Evolutionary conservation across 2,888 invertebrate genomes (phyloP), one percentile per base, ranked within the genome.

Genomic region (Pammene fasciana): DNA sequence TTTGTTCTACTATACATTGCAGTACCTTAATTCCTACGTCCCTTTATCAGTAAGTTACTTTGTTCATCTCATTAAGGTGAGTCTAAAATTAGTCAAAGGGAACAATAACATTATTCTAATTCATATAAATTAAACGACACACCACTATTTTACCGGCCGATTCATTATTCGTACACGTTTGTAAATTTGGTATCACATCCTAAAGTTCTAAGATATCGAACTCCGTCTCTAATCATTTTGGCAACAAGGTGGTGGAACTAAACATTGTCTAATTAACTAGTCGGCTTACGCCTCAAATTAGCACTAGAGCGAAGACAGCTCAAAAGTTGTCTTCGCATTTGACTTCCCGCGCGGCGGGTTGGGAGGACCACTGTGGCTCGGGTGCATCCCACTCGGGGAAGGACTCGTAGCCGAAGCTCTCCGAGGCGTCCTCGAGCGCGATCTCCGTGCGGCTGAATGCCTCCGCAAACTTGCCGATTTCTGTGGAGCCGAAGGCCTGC

Each of bases 401-500:
- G 16, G 89, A 80, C 55, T 92, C 92, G 75, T 85, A 92, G 70
- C 85, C 76, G 79, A 88, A 91, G 72, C 80, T 78, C 52, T 86
- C 82, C 18, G 57, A 26, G 16, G 54, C 34, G 26, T 86, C 86
- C 18, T 90, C 92, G 48, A 87, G 86, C 18, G 91, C 93, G 41
- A 90, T 89, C 77, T 94, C 94, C 73, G 94, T 91, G 73, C 93
- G 94, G 71, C 94, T 94, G 83, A 95, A 96, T 64, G 94, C 95
- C 79, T 96, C 96, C 7, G 96, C 95, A 78, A 97, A 97, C 74
- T 96, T 94, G n/a, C 97, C 97, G 74, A 97, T 96, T 87, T 97
- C 97, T 34, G 97, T 97, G 38, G 96, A 96, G 36, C 97, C 97
- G 83, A 97, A 97, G 0, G 97, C 96, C 88, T 97, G 97, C 82